Conservation (phyloP, 2,888 invertebrate genomes). For the Leptogaster cylindrica region DNA sequence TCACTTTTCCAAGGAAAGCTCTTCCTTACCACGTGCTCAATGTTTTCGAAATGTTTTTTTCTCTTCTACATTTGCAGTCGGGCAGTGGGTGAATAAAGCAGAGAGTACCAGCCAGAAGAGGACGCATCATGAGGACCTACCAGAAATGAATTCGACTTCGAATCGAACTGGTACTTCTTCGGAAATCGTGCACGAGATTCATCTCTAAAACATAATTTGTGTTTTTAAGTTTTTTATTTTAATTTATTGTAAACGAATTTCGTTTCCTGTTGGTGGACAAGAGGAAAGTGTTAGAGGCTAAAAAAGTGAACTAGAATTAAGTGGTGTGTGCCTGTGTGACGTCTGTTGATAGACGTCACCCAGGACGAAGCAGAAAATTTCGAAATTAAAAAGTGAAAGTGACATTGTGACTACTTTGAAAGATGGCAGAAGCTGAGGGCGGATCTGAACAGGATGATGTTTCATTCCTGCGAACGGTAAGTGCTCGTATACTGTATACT, state of each 20-base stretch:
- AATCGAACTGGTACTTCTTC: not conserved
- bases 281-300: not conserved
- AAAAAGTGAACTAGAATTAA: conserved; percentile 4
- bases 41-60: conserved; percentile 14
- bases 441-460: conserved; percentile 99
- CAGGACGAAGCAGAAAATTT: conserved; percentile 9
- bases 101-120: not conserved
- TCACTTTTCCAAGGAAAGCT: not conserved
- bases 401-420: conserved; percentile 40
- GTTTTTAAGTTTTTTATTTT: conserved; percentile 22
- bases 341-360: conserved; percentile 42
- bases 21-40: conserved; percentile 18
- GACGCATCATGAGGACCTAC: conserved; percentile 7
- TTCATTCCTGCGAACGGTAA: conserved; percentile 98
- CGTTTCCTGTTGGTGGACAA: not conserved
- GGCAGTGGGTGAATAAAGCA: conserved; percentile 28
- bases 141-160: conserved; percentile 1
- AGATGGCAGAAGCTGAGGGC: conserved; percentile 92
- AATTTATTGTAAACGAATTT: not conserved
- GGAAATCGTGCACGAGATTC: not conserved
- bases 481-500: too few relatives aligned
- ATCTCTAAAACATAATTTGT: not conserved
- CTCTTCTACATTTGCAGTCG: conserved; percentile 24
- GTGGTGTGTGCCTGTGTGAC: conserved; percentile 34
- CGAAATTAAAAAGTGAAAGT: conserved; percentile 10